Conservation (phyloP, 64 coral and sea anemone genomes). For the Acropora yongei region DNA sequence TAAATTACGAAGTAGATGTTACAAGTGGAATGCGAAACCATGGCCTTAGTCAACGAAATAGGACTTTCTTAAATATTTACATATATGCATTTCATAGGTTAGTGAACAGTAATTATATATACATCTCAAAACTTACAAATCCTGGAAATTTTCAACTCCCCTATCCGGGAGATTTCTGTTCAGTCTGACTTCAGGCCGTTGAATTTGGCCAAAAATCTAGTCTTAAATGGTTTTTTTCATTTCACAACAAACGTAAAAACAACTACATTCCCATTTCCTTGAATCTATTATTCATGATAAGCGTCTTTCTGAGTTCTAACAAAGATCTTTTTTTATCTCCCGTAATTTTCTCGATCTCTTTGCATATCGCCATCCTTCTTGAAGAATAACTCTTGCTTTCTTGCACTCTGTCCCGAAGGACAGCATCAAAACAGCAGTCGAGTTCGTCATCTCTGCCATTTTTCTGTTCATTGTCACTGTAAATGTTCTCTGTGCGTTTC, state of each 20-base stretch:
- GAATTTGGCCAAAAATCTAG: too few species aligned
- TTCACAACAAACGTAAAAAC: background rate
- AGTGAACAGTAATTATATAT: too few species aligned
- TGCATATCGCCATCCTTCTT: slow-evolving; percentile 44
- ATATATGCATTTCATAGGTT: too few species aligned
- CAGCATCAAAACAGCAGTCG: background rate
- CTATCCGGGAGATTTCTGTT: too few species aligned
- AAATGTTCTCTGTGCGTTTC: background rate
- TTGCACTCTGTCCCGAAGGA: slow-evolving; percentile 2
- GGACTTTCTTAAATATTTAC: too few species aligned
- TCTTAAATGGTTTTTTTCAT: too few species aligned
- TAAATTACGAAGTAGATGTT: too few species aligned
- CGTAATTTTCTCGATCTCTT: slow-evolving; percentile 7
- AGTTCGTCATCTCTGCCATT: slow-evolving; percentile 11
- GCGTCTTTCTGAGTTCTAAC: slow-evolving; percentile 17
- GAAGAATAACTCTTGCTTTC: slow-evolving; percentile 4
- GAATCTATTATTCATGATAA: slow-evolving; percentile 42
- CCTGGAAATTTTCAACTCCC: too few species aligned
- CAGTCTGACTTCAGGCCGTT: too few species aligned
- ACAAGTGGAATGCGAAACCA: too few species aligned
- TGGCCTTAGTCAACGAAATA: too few species aligned
- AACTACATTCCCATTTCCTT: slow-evolving; percentile 30
- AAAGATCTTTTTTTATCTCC: slow-evolving; percentile 3
- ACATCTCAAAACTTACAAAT: too few species aligned
- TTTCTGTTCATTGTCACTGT: background rate